These are phyloP conservation scores for Parauchenoglanis ngamensis DNA, from an alignment of 2,797 vertebrate genomes.

Conservation along the genomic window DNA sequence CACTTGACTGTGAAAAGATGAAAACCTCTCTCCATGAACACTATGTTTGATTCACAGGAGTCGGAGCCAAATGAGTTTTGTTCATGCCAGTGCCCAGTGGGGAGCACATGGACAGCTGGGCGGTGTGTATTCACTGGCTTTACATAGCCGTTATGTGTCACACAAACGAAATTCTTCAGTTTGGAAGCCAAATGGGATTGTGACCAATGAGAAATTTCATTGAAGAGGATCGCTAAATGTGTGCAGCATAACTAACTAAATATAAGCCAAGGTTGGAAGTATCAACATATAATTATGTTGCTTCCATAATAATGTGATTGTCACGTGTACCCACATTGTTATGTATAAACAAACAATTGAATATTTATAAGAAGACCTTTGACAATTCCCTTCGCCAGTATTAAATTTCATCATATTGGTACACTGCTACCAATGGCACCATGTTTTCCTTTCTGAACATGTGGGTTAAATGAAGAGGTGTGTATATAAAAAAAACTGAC, in stretches of 20 bases:
- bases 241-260: conserved; percentile 7
- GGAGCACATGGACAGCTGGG: conserved; percentile 62
- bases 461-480: background rate
- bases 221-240: conserved; percentile 17
- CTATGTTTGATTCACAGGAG: conserved; percentile 61
- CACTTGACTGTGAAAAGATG: conserved; percentile 74
- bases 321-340: background rate
- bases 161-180: conserved; percentile 53
- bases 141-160: conserved; percentile 66
- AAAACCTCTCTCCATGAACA: conserved; percentile 61
- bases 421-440: background rate
- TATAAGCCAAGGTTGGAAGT: background rate
- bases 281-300: background rate
- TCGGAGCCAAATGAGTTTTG: conserved; percentile 61
- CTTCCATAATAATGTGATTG: background rate
- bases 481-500: background rate
- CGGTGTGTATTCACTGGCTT: conserved; percentile 64
- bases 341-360: background rate
- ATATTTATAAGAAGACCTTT: background rate
- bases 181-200: conserved; percentile 44
- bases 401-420: background rate
- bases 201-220: conserved; percentile 41
- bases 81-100: conserved; percentile 63
- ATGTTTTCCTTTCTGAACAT: background rate
- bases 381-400: background rate